phyloP scores from a whole-genome alignment of 2,888 invertebrate species.

The Pterostichus madidus region DNA sequence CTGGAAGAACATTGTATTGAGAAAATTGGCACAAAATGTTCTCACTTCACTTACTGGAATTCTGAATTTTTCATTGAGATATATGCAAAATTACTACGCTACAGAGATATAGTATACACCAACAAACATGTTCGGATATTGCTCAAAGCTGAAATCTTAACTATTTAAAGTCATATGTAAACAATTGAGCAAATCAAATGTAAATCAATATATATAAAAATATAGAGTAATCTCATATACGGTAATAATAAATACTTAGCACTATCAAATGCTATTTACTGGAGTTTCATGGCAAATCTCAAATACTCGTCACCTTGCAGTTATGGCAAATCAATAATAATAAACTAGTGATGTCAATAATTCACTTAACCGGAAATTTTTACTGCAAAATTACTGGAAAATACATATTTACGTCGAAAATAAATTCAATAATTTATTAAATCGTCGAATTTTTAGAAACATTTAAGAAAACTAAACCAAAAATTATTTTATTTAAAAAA shows the following conservation, averaged over 20 bases:
- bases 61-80: conserved; percentile 48
- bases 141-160: conserved; percentile 55
- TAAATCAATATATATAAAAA: conserved; percentile 59
- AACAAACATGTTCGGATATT: conserved; percentile 50
- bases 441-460: not conserved
- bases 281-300: conserved; percentile 54
- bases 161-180: conserved; percentile 38
- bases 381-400: not conserved
- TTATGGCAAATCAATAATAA: conserved; percentile 50
- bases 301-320: conserved; percentile 47
- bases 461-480: too few relatives aligned
- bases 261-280: conserved; percentile 57
- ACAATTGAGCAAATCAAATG: conserved; percentile 55
- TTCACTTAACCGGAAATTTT: not conserved
- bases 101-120: conserved; percentile 52
- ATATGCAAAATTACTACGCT: conserved; percentile 28
- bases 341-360: not conserved
- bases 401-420: too few relatives aligned
- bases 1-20: conserved; percentile 58
- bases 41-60: conserved; percentile 43
- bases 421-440: too few relatives aligned
- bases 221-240: conserved; percentile 57
- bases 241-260: conserved; percentile 59
- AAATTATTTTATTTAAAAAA: too few relatives aligned
- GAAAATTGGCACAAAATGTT: conserved; percentile 56